Conservation (phyloP, 2,888 invertebrate genomes). For the Dermolepida albohirtum region DNA sequence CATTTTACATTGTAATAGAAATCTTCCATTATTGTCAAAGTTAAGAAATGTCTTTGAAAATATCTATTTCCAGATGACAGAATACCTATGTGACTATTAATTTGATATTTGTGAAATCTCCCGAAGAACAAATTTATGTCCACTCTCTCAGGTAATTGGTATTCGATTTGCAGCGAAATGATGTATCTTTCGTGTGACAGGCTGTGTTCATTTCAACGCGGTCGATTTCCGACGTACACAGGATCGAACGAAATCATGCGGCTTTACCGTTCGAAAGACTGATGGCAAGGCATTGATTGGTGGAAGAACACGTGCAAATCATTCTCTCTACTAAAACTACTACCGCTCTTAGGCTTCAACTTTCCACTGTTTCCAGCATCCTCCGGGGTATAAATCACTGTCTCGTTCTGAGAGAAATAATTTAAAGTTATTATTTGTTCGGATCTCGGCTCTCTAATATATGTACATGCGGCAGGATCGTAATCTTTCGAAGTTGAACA, state of each 20-base stretch:
- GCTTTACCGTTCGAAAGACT: conserved; percentile 5
- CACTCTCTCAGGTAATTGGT: conserved; percentile 14
- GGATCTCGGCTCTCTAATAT: too few species aligned
- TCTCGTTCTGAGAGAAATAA: neutral
- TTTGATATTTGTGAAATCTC: too few species aligned
- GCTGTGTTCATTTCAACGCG: conserved; percentile 19
- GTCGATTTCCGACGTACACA: conserved; percentile 5
- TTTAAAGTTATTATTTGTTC: conserved; percentile 3
- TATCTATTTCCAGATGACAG: too few species aligned
- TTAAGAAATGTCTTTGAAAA: too few species aligned
- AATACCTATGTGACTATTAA: too few species aligned
- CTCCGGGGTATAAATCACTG: neutral
- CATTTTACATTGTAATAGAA: too few species aligned
- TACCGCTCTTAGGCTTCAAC: neutral
- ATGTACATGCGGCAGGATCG: too few species aligned
- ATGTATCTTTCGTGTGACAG: conserved; percentile 22
- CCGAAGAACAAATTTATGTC: too few species aligned
- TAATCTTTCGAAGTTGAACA: too few species aligned
- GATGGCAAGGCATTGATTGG: conserved; percentile 25
- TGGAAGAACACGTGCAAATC: conserved; percentile 9
- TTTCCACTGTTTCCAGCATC: conserved; percentile 4
- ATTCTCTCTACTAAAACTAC: neutral
- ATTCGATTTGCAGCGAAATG: conserved; percentile 20
- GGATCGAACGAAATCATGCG: conserved; percentile 6
- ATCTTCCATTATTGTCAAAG: too few species aligned